A percentile compares a stretch with the other conserved stretches of the same genome.
Conservation (phyloP, 2,113 vertebrate genomes). For the Coracopsis vasa region DNA sequence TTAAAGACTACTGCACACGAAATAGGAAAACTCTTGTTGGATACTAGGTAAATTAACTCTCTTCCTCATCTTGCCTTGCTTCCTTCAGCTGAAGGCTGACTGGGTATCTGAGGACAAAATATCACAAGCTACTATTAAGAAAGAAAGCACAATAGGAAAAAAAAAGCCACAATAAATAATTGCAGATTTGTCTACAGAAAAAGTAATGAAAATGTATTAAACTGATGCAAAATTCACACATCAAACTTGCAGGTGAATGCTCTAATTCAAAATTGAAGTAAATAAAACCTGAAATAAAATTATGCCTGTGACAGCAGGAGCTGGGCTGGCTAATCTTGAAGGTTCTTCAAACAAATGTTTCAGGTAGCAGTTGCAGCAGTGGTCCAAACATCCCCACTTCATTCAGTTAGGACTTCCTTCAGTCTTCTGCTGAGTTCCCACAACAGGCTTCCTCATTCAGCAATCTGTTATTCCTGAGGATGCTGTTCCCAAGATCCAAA, state of each 20-base stretch:
- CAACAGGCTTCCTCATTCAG: not conserved
- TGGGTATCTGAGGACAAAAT: not conserved
- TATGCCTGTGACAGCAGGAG: not conserved
- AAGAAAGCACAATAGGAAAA: not conserved
- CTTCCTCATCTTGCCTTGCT: not conserved
- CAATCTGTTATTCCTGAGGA: not conserved
- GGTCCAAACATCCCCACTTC: not conserved
- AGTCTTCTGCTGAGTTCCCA: not conserved
- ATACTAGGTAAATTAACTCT: not conserved
- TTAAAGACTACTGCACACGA: not conserved
- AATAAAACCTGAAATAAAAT: not conserved
- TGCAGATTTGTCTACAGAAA: not conserved
- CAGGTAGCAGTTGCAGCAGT: not conserved
- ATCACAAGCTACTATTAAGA: not conserved
- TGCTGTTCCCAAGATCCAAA: not conserved
- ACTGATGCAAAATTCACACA: not conserved
- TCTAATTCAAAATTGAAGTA: not conserved
- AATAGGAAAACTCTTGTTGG: not conserved
- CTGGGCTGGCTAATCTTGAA: not conserved
- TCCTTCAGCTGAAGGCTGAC: not conserved
- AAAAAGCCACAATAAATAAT: not conserved
- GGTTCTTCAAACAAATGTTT: not conserved
- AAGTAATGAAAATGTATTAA: not conserved
- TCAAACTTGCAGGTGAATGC: not conserved
- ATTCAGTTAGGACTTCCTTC: not conserved